Base-by-base conservation (phyloP, 2,888 invertebrate genomes). In the Frankliniella intonsa region DNA sequence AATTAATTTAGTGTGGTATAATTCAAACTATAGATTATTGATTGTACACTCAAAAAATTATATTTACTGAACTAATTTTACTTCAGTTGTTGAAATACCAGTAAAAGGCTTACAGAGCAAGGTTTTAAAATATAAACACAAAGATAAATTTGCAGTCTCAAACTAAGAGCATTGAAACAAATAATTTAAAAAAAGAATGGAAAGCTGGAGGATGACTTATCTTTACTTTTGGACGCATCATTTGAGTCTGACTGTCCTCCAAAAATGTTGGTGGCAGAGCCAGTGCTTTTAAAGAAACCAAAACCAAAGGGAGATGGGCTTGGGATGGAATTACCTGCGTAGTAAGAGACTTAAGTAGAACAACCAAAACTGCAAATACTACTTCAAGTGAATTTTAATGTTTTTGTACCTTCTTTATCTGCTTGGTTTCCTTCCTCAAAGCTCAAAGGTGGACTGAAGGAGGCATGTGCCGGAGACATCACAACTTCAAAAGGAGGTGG, bases 41-140 rank as follows among this genome's bases (percentile, higher is more conserved):
- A 76, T 22, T 76, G 69, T 76, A 25, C 69, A 76, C 22, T 76
- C 69, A 22, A 25, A 76, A 25, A 76, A 25, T 76, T 76, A 22
- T 76, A 76, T 76, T 25, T 76, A 76, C 69, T 76, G 69, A 76
- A 76, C 69, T 76, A 25, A 76, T n/a, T n/a, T n/a, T n/a, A n/a
- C n/a, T n/a, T n/a, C n/a, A n/a, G n/a, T n/a, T n/a, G n/a, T n/a
- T n/a, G n/a, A n/a, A n/a, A n/a, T n/a, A n/a, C n/a, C n/a, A n/a
- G n/a, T n/a, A n/a, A n/a, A n/a, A n/a, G n/a, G n/a, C n/a, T n/a
- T n/a, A n/a, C n/a, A n/a, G n/a, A n/a, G 38, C 38, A 38, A 38
- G 38, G 38, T 38, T 3, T 38, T 5, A 3, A 38, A 2, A 38
- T 5, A 38, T 38, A 38, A 38, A 38, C 38, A 38, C 38, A 38